A percentile compares a stretch with the other conserved stretches of the same genome.
These are phyloP conservation scores for Acleris literana DNA, from an alignment of 2,888 invertebrate genomes.

Conservation along the genomic window DNA sequence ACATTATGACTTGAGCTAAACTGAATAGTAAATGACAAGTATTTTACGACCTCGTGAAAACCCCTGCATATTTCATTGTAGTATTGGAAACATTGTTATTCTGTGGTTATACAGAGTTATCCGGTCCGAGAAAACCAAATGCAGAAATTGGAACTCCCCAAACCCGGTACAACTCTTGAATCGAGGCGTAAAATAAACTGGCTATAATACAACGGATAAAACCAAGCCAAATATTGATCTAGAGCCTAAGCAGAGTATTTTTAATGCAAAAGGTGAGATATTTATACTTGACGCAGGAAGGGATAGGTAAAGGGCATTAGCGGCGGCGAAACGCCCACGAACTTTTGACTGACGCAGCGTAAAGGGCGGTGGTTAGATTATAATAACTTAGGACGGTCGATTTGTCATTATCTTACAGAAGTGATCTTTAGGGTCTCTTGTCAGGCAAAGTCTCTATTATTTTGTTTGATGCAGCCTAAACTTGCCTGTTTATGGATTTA, in stretches of 20 bases:
- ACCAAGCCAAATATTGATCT: constrained; percentile 38
- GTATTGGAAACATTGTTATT: too few relatives aligned
- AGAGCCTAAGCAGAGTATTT: constrained; percentile 39
- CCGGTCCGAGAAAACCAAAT: too few relatives aligned
- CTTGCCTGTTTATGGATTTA: too few relatives aligned
- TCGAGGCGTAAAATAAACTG: constrained; percentile 9
- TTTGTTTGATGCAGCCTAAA: too few relatives aligned
- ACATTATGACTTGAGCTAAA: too few relatives aligned
- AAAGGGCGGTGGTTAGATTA: constrained; percentile 55
- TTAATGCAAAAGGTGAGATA: constrained; percentile 56
- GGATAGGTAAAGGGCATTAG: constrained; percentile 59
- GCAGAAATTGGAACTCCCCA: too few relatives aligned
- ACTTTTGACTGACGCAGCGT: constrained; percentile 64
- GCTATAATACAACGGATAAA: constrained; percentile 17
- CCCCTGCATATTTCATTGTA: too few relatives aligned
- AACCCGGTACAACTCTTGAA: background rate
- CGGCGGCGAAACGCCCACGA: constrained; percentile 55
- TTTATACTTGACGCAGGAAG: constrained; percentile 62
- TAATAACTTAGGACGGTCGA: constrained; percentile 17
- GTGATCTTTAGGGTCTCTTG: constrained; percentile 10
- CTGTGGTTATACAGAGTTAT: too few relatives aligned
- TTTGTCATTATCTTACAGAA: constrained; percentile 21
- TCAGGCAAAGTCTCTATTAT: background rate
- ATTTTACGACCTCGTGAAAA: too few relatives aligned
- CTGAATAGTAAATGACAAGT: too few relatives aligned